Evolutionary conservation across 2,888 invertebrate species (phyloP).

Genomic region (Cepaea hortensis): DNA sequence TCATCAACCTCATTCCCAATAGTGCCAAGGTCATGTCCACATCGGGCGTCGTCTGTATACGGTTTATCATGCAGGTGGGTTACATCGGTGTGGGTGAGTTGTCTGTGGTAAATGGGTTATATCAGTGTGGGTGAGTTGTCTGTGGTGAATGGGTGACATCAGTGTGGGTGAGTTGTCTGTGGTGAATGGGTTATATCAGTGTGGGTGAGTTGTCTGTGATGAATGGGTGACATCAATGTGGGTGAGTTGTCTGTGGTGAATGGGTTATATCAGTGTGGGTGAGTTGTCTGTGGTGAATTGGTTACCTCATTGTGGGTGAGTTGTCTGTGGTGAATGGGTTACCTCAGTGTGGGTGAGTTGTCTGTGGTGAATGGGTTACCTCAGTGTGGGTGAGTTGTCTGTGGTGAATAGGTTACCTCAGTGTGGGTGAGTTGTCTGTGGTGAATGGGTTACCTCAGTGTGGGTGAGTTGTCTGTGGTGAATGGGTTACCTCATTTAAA

Average conservation of each 20-base stretch:
- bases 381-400: too few relatives aligned
- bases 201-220: background rate
- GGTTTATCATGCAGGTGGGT: slow-evolving; percentile 86
- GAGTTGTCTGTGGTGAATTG: too few relatives aligned
- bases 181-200: background rate
- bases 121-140: background rate
- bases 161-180: background rate
- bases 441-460: too few relatives aligned
- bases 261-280: too few relatives aligned
- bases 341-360: too few relatives aligned
- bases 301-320: too few relatives aligned
- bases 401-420: too few relatives aligned
- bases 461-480: too few relatives aligned
- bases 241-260: background rate
- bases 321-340: too few relatives aligned
- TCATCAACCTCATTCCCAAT: slow-evolving; percentile 94
- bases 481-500: background rate
- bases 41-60: slow-evolving; percentile 89
- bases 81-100: background rate
- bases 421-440: too few relatives aligned
- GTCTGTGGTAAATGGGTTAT: background rate
- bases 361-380: too few relatives aligned
- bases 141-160: background rate
- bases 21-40: slow-evolving; percentile 96
- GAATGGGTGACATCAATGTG: background rate